These are phyloP conservation scores for Cliona cf. orientalis DNA, from an alignment of 37 sponge, comb jelly and placozoan species.

Conservation along the genomic window DNA sequence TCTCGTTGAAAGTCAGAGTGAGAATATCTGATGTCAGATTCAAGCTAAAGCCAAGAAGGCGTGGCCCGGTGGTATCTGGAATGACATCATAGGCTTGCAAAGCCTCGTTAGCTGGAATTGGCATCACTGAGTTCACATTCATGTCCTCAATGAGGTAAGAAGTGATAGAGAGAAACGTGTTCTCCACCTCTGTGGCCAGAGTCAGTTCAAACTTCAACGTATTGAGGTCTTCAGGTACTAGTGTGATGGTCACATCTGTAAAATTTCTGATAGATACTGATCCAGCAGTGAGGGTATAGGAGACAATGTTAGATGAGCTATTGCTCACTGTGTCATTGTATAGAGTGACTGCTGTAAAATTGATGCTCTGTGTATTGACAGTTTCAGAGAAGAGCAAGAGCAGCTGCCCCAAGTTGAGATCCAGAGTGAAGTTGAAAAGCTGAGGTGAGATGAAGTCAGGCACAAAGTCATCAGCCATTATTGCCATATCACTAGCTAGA, in stretches of 20 bases:
- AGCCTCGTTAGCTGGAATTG: conserved; percentile 26
- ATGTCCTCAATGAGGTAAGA: conserved; percentile 70
- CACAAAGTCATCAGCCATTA: conserved; percentile 31
- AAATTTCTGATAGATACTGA: conserved; percentile 52
- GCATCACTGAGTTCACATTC: conserved; percentile 49
- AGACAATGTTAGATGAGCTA: background rate
- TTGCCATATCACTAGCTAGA: conserved; percentile 47
- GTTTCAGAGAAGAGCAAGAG: conserved; percentile 78
- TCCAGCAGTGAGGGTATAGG: conserved; percentile 67
- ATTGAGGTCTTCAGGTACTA: conserved; percentile 66
- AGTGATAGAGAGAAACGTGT: conserved; percentile 60
- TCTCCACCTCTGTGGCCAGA: conserved; percentile 49
- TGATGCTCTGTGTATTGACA: conserved; percentile 58
- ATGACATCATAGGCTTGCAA: conserved; percentile 48
- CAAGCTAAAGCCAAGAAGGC: conserved; percentile 44
- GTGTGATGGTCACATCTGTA: conserved; percentile 71
- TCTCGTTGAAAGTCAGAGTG: conserved; percentile 75
- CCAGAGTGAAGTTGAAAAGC: conserved; percentile 62
- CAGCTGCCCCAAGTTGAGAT: conserved; percentile 69
- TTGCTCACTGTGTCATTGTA: conserved; percentile 9
- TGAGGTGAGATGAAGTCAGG: conserved; percentile 57
- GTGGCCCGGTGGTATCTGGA: conserved; percentile 71
- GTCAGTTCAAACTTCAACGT: conserved; percentile 51
- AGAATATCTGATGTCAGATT: conserved; percentile 68
- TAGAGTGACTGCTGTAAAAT: conserved; percentile 65